Evolutionary conservation across 2,797 vertebrate genomes (phyloP), one percentile per base, ranked within the genome.

Genomic region (Mus caroli): DNA sequence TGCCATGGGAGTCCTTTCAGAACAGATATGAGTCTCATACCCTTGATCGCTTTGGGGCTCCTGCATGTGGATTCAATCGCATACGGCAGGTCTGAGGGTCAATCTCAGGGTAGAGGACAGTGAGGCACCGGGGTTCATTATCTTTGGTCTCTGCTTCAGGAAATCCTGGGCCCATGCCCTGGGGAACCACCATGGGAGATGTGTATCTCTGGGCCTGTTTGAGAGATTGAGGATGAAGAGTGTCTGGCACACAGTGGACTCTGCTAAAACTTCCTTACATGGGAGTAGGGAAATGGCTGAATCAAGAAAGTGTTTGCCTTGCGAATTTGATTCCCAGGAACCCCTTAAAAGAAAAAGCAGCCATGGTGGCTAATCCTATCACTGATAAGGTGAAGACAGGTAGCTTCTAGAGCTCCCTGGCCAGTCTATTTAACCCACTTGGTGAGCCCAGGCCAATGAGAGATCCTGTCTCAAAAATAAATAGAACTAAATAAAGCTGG

Each of bases 241-340:
- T 13, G 19, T 1, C 2, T 40, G 56, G 75, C 24, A 6, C 4
- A 3, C 2, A 8, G 3, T 2, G 52, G 71, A 43, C n/a, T 19
- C 3, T 64, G n/a, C 19, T 75, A 31, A 43, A 58, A 88, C 52
- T 31, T 40, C 26, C 15, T 40, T 31, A 58, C 9, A 6, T 50
- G 31, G 14, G n/a, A 3, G 62, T 11, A 34, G 46, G 34, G 31
- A 69, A 86, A 52, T 3, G 40, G 12, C 43, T n/a, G 84, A 24
- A 50, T 69, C 26, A 46, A 52, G 67, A 24, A 69, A 86, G 12
- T 10, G 31, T 34, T 69, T 52, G 31, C 64, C 46, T 69, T 52
- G 7, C 9, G 10, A 71, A 13, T 37, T 28, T 54, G 22, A 37
- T 54, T 1, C 22, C 64, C 50, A 54, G 22, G 54, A 11, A 28